Conservation (phyloP, 2,888 invertebrate genomes). For the Thecophora atra region DNA sequence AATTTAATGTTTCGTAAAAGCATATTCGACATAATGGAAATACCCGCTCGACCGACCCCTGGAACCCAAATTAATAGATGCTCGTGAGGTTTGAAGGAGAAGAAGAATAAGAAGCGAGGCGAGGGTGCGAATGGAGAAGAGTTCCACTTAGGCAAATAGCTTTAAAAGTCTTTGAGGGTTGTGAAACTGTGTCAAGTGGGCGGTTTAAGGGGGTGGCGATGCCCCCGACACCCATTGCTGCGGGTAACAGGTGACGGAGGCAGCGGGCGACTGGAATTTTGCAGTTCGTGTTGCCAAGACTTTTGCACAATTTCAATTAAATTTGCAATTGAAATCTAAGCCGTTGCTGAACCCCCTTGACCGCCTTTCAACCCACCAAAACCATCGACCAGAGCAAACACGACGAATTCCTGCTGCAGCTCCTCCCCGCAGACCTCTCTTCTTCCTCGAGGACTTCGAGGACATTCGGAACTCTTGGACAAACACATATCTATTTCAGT, state of each 20-base stretch:
- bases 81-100: not conserved
- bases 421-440: not conserved
- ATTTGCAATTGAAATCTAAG: slow-evolving; percentile 44
- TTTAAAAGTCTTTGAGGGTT: slow-evolving; percentile 33
- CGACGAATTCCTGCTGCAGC: no score
- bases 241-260: not conserved
- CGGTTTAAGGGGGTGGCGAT: no score
- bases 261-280: slow-evolving; percentile 1
- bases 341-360: not conserved
- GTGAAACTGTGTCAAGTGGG: slow-evolving; percentile 30
- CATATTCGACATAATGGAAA: slow-evolving; percentile 55
- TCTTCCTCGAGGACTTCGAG: not conserved
- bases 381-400: no score
- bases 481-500: slow-evolving; percentile 13
- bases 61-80: slow-evolving; percentile 39
- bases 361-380: not conserved
- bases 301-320: slow-evolving; percentile 46
- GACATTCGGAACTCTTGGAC: slow-evolving; percentile 11
- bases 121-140: slow-evolving; percentile 18
- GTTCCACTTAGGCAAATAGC: slow-evolving; percentile 38
- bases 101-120: not conserved
- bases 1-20: slow-evolving; percentile 56
- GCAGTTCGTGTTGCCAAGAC: slow-evolving; percentile 5
- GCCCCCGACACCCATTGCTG: not conserved
- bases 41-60: slow-evolving; percentile 50